Base-by-base conservation (phyloP, 2,888 invertebrate species). In the Orthonevra nobilis region DNA sequence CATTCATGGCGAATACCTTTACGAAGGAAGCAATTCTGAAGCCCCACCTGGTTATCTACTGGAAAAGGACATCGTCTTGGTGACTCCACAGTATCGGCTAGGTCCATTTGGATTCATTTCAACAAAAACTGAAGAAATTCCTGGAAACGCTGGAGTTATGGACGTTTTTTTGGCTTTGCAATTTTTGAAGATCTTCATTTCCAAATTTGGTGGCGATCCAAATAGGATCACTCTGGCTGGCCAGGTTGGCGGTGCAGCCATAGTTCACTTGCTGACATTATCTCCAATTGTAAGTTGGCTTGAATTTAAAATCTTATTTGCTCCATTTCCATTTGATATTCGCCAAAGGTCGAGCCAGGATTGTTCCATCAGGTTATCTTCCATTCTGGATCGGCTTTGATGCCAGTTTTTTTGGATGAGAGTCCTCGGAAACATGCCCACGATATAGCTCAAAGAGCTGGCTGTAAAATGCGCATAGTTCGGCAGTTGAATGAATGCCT, bases 91-190 rank as follows among this genome's bases (percentile, higher is more conserved):
- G 81, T 91, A 91, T 81, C 86, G 91, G 1, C 84, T 91, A 1
- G 90, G 90, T 1, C 89, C 90, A 1, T 87, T 91, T 36, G 91
- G 91, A 0, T 91, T 91, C 81, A 82, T 91, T 6, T 90, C 90
- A 1, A 89, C 91, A 1, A 89, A 89, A 81, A 90, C 90, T 1
- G 87, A 89, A 12, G 89, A 88, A 15, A 87, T 90, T 20, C 90
- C 91, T 0, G 91, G 91, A 14, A 92, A 92, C 82, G 90, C 89
- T 60, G 91, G 90, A 0, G 86, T 91, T 3, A 84, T 90, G 46
- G 91, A 91, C 81, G 88, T 90, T 26, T 85, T 90, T 28, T 74
- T 90, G 56, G 91, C 90, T 0, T 83, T 91, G 46, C 84, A 89
- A 52, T 91, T 90, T 14, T 85, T 89, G 3, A 86, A 89, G 48